phyloP scores from a whole-genome alignment of 2,797 vertebrate genomes.

The Pterois miles region DNA sequence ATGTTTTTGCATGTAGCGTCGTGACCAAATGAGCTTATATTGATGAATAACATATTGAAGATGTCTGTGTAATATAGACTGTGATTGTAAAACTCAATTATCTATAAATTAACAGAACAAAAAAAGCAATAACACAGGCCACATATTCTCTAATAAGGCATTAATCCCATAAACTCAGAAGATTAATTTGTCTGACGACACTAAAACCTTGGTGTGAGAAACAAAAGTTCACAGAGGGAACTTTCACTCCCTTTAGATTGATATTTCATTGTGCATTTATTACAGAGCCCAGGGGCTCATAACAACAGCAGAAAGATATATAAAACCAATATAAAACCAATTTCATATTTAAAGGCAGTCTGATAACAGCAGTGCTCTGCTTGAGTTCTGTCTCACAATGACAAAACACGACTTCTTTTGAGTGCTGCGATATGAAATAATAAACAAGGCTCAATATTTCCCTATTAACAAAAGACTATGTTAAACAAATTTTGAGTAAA shows the following conservation, averaged over 20 bases:
- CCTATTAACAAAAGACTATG: slow-evolving; percentile 9
- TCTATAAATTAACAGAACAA: neutral
- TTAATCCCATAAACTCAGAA: neutral
- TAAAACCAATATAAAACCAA: slow-evolving; percentile 43
- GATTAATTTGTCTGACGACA: slow-evolving; percentile 2
- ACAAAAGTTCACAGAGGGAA: neutral
- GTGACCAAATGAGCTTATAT: neutral
- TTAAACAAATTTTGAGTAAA: neutral
- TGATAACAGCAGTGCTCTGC: neutral
- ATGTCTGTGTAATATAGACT: neutral
- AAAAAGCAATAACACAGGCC: too few relatives aligned
- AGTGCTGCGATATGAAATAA: neutral
- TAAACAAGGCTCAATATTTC: slow-evolving; percentile 3
- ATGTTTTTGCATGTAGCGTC: neutral
- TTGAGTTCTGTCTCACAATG: slow-evolving; percentile 2
- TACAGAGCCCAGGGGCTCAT: slow-evolving; percentile 25
- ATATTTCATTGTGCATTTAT: slow-evolving; percentile 44
- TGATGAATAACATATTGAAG: neutral
- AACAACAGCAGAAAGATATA: slow-evolving; percentile 12
- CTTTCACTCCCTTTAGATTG: slow-evolving; percentile 14
- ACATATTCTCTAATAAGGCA: neutral
- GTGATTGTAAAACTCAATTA: neutral
- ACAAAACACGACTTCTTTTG: neutral
- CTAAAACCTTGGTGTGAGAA: slow-evolving; percentile 6
- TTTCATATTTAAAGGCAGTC: slow-evolving; percentile 32